Evolutionary conservation across 2,113 vertebrate species (phyloP).

Genomic region (Ranitomeya variabilis): DNA sequence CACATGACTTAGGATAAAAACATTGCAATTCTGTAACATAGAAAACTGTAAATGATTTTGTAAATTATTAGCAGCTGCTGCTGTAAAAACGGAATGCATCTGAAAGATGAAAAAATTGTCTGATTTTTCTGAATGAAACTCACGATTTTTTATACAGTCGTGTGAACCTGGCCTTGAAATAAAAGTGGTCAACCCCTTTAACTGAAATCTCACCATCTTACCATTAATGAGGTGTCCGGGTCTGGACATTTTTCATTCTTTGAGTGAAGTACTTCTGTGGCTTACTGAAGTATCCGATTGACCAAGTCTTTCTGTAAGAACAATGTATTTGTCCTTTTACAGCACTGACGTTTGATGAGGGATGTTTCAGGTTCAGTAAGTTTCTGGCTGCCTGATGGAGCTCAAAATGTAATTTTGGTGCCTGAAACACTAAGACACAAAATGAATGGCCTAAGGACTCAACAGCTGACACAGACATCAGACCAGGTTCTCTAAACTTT

Average conservation of each 20-base stretch:
- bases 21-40: too few relatives aligned
- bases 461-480: slow-evolving; percentile 23
- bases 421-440: slow-evolving; percentile 21
- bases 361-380: slow-evolving; percentile 24
- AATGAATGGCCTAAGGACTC: slow-evolving; percentile 27
- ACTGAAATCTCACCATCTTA: too few relatives aligned
- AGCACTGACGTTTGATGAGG: slow-evolving; percentile 14
- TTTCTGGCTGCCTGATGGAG: slow-evolving; percentile 23
- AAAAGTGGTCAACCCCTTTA: too few relatives aligned
- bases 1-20: too few relatives aligned
- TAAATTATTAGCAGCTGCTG: too few relatives aligned
- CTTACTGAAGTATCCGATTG: neutral
- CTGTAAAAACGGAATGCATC: too few relatives aligned
- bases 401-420: slow-evolving; percentile 39
- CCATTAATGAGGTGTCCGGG: too few relatives aligned
- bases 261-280: neutral
- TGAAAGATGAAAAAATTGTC: too few relatives aligned
- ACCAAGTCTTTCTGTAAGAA: neutral
- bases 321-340: slow-evolving; percentile 20
- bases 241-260: neutral
- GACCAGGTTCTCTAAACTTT: neutral
- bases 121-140: too few relatives aligned
- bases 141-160: too few relatives aligned
- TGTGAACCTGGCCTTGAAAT: too few relatives aligned
- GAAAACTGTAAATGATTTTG: too few relatives aligned